Evolutionary conservation across 1,140 invertebrate genomes (phyloP), one percentile per base, ranked within the genome.

Genomic region (Druon quercuslanigerum): DNA sequence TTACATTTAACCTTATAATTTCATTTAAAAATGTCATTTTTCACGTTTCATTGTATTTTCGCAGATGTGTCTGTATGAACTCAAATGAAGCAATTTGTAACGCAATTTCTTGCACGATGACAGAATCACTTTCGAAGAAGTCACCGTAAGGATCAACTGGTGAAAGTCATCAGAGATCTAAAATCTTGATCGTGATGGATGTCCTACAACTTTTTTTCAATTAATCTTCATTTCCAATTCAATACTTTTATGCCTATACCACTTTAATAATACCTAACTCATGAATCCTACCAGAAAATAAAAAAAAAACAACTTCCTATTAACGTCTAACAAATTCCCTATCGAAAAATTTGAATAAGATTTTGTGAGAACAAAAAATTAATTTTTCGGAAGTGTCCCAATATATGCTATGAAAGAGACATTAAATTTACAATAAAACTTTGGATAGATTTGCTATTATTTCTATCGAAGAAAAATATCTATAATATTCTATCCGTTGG

Each of bases 91-190:
- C n/a, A 19, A 54, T 54, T 54, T 7, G 52, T 54, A 9, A 54
- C 52, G 17, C 52, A 9, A 9, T n/a, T 54, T 54, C 52, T 54
- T 54, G 17, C n/a, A 16, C 2, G 52, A 54, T 54, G 52, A 54
- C 7, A n/a, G 52, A 54, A 54, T 19, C 52, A 54, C 52, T 54
- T 54, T 54, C n/a, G 52, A 54, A 19, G 52, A 54, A 54, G 52
- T 54, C n/a, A 54, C 52, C 52, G 19, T 19, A 19, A 17, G 52
- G 52, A 54, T 7, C 40, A 46, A 46, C 40, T 46, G 40, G 13
- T 54, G 52, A 54, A 54, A 54, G 52, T 54, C 52, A 9, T 46
- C n/a, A 54, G 51, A 17, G 52, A 54, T 54, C 52, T 54, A 54
- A 11, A 54, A 54, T 54, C 52, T 54, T 52, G n/a, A 16, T 54